Base-by-base conservation (phyloP, 2,888 invertebrate genomes). In the Diaperis boleti region DNA sequence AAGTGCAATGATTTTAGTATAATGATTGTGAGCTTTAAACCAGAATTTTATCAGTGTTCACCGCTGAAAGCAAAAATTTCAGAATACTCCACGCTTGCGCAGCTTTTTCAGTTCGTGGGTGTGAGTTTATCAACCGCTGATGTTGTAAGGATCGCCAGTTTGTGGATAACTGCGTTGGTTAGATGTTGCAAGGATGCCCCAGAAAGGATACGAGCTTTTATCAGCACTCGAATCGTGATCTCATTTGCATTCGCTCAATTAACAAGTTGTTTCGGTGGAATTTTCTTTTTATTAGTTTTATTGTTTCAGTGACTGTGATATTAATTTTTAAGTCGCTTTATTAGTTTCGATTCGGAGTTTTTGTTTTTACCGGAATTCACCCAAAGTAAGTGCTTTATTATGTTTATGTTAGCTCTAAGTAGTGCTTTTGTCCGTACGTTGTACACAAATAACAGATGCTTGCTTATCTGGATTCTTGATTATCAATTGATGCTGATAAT, bases 221-320 rank as follows among this genome's bases (percentile, higher is more conserved):
- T 39, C 49, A 41, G 59, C 33, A 44, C 13, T 18, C 29, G 42
- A 55, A 7, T 42, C 35, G 55, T 41, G 55, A 55, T 55, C 55
- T 42, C 17, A n/a, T 6, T 26, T 17, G 33, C 44, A 42, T 33
- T 29, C 41, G 42, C 42, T 39, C 10, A 41, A 42, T 14, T 39
- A 39, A 41, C 11, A 4, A 14, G 20, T 13, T 8, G 35, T 22
- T 35, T 15, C 13, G 35, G 31, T 10, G 42, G 11, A 13, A 8
- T 29, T 52, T 52, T 52, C 6, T 7, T 37, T 41, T 41, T 20
- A 8, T 4, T 41, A 52, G 18, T 22, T 52, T 41, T 44, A 7
- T 26, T 20, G 39, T 62, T 62, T 41, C 18, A 56, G 62, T 62
- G 62, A 57, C 62, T 62, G 62, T 62, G 62, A 62, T 62, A 62